Base-by-base conservation (phyloP, 2,113 vertebrate species). In the Struthio camelus region DNA sequence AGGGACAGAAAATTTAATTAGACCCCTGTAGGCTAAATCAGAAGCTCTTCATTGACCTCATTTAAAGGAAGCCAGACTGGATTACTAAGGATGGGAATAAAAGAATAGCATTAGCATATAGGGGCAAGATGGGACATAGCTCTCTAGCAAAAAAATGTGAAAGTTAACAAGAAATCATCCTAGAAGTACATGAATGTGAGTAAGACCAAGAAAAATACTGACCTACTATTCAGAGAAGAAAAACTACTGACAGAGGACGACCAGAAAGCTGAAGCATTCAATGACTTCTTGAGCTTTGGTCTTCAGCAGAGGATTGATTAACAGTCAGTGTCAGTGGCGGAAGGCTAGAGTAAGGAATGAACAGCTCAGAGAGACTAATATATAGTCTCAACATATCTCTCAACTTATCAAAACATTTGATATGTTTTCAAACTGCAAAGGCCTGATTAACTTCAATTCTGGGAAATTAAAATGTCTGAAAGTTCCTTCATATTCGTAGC, bases 121-220 rank as follows among this genome's bases (percentile, higher is more conserved):
- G 6, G 10, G 6, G 4, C 15, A 85, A 82, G 0, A 0, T 17
- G 27, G 89, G 71, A 18, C 38, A 58, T 5, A 54, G 27, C 3
- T 90, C 75, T 11, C 12, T 34, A 78, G 34, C 17, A 73, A 73
- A 88, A 58, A 8, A 62, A 58, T 1, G 5, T 10, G 70, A 69
- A 85, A 61, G 0, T 8, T 40, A 80, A 69, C 18, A 71, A 69
- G 28, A 77, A 80, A 70, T 53, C 11, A 46, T 53, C 18, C 11
- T 48, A 51, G 40, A 84, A 79, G 14, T 27, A 48, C 25, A 44
- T 4, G n/a, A 88, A 13, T 0, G 0, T 20, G 7, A 66, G 11
- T 59, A 54, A 72, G 16, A 4, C 6, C 15, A 51, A 40, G 58
- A 62, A 40, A 72, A 56, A 13, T 2, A 2, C 22, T 75, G 9